Base-by-base conservation (phyloP, 35 echinoderm and acorn worm genomes). In the Heliocidaris erythrogramma region DNA sequence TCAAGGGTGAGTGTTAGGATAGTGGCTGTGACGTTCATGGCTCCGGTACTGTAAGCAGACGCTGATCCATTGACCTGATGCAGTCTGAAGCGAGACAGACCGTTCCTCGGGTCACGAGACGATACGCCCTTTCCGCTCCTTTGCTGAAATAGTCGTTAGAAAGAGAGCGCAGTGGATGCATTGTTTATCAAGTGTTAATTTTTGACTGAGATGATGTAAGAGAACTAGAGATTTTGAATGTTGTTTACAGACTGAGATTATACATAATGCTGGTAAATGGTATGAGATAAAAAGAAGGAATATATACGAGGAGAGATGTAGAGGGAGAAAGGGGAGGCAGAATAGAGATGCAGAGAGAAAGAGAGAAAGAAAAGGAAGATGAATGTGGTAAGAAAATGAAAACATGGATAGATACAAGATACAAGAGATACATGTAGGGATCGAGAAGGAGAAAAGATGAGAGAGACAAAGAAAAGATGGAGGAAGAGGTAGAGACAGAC, bases 1-100 rank as follows among this genome's bases (percentile, higher is more conserved):
- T 99, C 97, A 86, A 99, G 96, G 1, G 92, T 97, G 91, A 99
- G 95, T 47, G 92, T 95, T 85, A 84, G 93, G 32, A 99, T 88
- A 32, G 94, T 91, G 14, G 96, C 85, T 5, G 93, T 89, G 7
- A 97, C 71, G 52, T 96, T 93, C 85, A 97, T 95, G 49, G 98
- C 59, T 94, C 96, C 96, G 30, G 94, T 96, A 49, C 95, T 97
- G 86, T 97, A 97, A 47, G 97, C 85, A 9, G 93, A 61, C 9
- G 96, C 95, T 9, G 95, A 95, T 32, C 93, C 61, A 17, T 94
- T 94, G 29, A 99, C 98, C 92, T 99, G 96, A 18, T 97, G 97
- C 48, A 99, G 94, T n/a, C 95, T 96, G 59, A 99, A 95, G 16
- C 95, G 93, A 24, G 98, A 99, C 85, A 99, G 94, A 42, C 98